Conservation (phyloP, 2,888 invertebrate species). For the Catocala fraxini region DNA sequence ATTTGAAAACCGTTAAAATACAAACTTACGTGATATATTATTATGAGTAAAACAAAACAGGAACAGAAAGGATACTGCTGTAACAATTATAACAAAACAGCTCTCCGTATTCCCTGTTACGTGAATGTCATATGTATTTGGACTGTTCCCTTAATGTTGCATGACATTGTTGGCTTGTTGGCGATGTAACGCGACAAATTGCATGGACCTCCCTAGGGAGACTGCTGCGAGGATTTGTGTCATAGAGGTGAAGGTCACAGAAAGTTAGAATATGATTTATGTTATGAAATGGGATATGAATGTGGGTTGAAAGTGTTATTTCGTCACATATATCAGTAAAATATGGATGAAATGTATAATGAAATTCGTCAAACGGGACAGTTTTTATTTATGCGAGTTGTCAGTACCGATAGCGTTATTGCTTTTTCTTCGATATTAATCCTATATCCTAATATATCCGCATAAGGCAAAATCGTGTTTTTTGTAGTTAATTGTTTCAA, state of each 20-base stretch:
- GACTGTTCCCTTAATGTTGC: slow-evolving; percentile 8
- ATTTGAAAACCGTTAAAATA: too few relatives aligned
- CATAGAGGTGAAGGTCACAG: not conserved
- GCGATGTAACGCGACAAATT: slow-evolving; percentile 3
- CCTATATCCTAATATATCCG: too few relatives aligned
- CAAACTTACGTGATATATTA: too few relatives aligned
- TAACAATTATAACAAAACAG: not conserved
- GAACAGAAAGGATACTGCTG: not conserved
- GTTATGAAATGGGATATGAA: not conserved
- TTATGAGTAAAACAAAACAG: not conserved
- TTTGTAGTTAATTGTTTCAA: too few relatives aligned
- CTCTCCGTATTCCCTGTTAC: not conserved
- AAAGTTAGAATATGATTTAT: not conserved
- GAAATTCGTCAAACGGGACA: too few relatives aligned
- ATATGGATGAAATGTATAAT: too few relatives aligned
- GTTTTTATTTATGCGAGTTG: too few relatives aligned
- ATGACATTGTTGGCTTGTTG: slow-evolving; percentile 13
- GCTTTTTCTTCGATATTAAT: too few relatives aligned
- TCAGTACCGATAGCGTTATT: too few relatives aligned
- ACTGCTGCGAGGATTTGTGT: not conserved
- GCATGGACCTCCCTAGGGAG: slow-evolving; percentile 7
- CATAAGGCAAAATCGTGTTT: too few relatives aligned
- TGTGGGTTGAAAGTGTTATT: too few relatives aligned
- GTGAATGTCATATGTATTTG: slow-evolving; percentile 7
- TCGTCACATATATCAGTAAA: too few relatives aligned